These are phyloP conservation scores for Glyptemys insculpta DNA, from an alignment of 2,797 vertebrate species.

Conservation along the genomic window DNA sequence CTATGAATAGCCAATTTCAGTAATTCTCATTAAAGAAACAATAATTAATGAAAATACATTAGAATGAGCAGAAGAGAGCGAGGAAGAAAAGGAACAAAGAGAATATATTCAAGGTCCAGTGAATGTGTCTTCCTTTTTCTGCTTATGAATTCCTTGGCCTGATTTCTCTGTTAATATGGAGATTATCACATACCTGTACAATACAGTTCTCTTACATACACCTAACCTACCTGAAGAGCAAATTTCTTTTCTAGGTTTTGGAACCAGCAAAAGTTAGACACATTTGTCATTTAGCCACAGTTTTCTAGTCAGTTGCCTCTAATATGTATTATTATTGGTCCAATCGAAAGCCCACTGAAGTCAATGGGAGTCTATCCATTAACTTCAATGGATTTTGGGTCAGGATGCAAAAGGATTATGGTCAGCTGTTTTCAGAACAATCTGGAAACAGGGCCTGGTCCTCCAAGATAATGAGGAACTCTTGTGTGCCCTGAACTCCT, in stretches of 20 bases:
- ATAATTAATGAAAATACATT: slow-evolving; percentile 11
- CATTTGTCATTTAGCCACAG: not conserved
- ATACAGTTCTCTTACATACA: not conserved
- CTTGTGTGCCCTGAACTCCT: not conserved
- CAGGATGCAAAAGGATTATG: not conserved
- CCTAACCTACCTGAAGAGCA: not conserved
- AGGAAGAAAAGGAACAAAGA: not conserved
- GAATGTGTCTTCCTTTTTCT: not conserved
- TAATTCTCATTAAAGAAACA: slow-evolving; percentile 28
- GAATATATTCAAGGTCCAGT: not conserved
- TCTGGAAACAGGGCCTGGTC: not conserved
- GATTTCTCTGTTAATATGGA: not conserved
- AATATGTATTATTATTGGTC: not conserved
- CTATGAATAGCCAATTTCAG: not conserved
- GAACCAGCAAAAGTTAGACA: not conserved
- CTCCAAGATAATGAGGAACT: not conserved
- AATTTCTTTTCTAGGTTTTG: not conserved
- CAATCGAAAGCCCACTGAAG: not conserved
- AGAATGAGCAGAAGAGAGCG: slow-evolving; percentile 4
- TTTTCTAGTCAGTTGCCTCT: not conserved
- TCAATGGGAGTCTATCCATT: not conserved
- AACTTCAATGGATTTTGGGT: not conserved
- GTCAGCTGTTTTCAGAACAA: not conserved
- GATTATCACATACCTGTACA: not conserved
- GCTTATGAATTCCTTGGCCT: not conserved